Evolutionary conservation across 2,797 vertebrate species (phyloP).

Genomic region (Danio aesculapii): DNA sequence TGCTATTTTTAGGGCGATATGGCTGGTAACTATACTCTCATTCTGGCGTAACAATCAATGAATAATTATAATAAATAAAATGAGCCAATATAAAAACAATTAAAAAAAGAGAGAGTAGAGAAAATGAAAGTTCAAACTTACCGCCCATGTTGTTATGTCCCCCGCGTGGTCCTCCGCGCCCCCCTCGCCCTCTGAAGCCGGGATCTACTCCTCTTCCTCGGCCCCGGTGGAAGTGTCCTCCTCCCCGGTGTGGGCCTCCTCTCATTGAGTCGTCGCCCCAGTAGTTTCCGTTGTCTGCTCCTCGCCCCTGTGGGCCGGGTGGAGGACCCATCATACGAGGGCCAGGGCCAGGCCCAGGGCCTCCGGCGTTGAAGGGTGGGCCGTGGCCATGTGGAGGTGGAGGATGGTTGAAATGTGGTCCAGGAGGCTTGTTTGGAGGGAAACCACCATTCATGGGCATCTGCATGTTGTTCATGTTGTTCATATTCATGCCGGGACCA

Average conservation of each 20-base stretch:
- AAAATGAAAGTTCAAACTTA: conserved; percentile 48
- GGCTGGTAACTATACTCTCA: no score
- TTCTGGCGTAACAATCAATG: no score
- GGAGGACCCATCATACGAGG: conserved; percentile 90
- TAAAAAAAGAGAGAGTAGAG: no score
- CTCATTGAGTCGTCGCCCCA: conserved; percentile 88
- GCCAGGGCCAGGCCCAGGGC: conserved; percentile 40
- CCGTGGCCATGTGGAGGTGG: conserved; percentile 86
- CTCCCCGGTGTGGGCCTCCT: conserved; percentile 82
- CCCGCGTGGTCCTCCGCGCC: conserved; percentile 85
- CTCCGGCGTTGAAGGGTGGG: conserved; percentile 74
- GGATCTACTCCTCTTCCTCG: conserved; percentile 86
- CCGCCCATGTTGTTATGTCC: conserved; percentile 87
- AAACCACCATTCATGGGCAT: conserved; percentile 87
- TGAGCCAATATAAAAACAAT: no score
- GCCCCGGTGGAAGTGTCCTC: conserved; percentile 84
- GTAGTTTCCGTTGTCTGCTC: conserved; percentile 83
- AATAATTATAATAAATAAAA: no score
- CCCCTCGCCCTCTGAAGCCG: conserved; percentile 85
- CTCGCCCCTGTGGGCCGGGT: conserved; percentile 80
- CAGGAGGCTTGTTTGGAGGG: conserved; percentile 83
- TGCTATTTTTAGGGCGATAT: no score
- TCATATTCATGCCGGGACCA: conserved; percentile 78
- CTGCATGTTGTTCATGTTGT: conserved; percentile 77
- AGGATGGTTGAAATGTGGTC: conserved; percentile 85